phyloP scores from a whole-genome alignment of 2,797 vertebrate genomes.

The Spea hammondii region DNA sequence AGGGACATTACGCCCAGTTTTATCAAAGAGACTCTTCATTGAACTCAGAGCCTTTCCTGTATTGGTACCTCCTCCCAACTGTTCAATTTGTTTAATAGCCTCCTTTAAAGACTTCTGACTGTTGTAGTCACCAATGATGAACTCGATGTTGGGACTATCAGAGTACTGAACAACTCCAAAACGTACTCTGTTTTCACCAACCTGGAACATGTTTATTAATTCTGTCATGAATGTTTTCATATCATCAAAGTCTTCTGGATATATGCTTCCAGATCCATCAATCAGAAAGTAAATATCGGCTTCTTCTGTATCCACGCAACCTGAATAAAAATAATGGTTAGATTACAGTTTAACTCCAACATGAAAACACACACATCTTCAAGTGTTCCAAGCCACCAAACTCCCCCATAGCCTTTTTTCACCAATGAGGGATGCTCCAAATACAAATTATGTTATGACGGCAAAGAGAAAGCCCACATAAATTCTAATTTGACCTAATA shows the following conservation, averaged over 20 bases:
- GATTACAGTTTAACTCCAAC: not conserved
- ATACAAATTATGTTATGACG: no score
- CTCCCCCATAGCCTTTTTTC: no score
- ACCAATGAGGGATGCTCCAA: no score
- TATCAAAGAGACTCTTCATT: constrained; percentile 67
- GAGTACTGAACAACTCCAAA: constrained; percentile 76
- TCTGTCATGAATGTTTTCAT: constrained; percentile 79
- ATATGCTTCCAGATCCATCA: constrained; percentile 78
- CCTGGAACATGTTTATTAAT: constrained; percentile 67
- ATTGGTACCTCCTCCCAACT: constrained; percentile 67
- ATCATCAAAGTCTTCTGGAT: constrained; percentile 67
- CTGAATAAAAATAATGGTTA: constrained; percentile 58
- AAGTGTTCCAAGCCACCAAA: no score
- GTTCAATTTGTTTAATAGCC: constrained; percentile 67
- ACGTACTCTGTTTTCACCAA: constrained; percentile 69
- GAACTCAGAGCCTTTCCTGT: constrained; percentile 70
- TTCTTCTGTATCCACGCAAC: constrained; percentile 75
- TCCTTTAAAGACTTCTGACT: constrained; percentile 56
- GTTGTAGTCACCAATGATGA: constrained; percentile 62
- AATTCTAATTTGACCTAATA: no score
- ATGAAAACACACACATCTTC: not conserved
- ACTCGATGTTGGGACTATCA: constrained; percentile 59
- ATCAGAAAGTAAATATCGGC: constrained; percentile 86
- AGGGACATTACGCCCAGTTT: constrained; percentile 58
- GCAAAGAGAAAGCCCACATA: no score